Conservation (phyloP, 2,797 vertebrate species). For the Pantherophis vulpinus region DNA sequence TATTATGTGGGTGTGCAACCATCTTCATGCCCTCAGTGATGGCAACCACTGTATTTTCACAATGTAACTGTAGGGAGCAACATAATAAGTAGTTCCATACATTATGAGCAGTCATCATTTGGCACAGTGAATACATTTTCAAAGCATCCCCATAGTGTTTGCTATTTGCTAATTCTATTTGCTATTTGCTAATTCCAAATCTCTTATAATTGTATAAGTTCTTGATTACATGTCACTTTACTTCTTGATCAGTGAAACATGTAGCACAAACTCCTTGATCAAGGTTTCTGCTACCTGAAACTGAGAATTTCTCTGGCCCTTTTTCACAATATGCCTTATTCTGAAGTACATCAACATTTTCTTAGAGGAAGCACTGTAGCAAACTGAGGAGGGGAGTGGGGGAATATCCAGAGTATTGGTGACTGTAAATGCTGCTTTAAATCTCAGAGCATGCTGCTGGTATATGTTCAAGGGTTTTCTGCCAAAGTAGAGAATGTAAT, state of each 20-base stretch:
- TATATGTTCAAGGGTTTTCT: background rate
- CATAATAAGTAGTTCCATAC: background rate
- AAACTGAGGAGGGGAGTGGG: background rate
- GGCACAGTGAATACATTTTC: background rate
- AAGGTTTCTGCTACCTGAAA: background rate
- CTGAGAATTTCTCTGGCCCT: background rate
- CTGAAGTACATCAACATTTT: background rate
- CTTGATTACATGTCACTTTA: background rate
- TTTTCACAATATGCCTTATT: background rate
- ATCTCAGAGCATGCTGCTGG: background rate
- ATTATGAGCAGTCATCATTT: background rate
- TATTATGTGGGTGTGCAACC: background rate
- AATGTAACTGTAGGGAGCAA: background rate
- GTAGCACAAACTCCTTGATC: background rate
- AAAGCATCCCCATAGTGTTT: background rate
- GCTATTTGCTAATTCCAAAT: background rate
- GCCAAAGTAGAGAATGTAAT: background rate
- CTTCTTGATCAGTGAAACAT: background rate
- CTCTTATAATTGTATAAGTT: background rate
- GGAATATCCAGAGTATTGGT: background rate
- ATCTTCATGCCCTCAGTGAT: background rate
- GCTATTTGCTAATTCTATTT: background rate
- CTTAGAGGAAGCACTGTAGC: background rate
- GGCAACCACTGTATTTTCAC: background rate
- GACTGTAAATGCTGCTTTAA: background rate